phyloP scores from a whole-genome alignment of 2,113 vertebrate genomes.

The Zonotrichia leucophrys region DNA sequence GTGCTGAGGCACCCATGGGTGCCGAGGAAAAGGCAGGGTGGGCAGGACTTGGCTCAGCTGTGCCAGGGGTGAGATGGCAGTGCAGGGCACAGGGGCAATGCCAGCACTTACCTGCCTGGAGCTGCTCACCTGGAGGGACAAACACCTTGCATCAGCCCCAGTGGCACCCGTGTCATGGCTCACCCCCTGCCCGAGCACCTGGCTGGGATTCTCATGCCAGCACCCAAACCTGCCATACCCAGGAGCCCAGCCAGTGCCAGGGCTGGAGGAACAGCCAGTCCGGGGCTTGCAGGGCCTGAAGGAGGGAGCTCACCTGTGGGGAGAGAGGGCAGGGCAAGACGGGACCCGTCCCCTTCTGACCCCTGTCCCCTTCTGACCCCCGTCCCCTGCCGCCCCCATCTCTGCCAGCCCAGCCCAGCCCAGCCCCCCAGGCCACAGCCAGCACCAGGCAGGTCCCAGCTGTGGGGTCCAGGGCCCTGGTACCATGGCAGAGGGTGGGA shows the following conservation, averaged over 20 bases:
- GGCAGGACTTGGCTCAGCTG: background rate
- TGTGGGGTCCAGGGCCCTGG: accelerated
- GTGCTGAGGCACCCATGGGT: background rate
- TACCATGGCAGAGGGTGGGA: background rate
- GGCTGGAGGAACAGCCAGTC: background rate
- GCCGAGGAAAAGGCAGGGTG: background rate
- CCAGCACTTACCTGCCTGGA: slow-evolving; percentile 10
- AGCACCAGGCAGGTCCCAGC: background rate
- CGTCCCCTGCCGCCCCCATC: accelerated
- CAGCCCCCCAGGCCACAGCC: background rate
- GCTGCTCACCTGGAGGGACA: slow-evolving; percentile 15
- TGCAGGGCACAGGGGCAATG: accelerated
- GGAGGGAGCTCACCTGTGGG: slow-evolving; percentile 4
- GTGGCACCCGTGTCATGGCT: background rate
- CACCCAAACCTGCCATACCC: background rate
- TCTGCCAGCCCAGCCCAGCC: background rate
- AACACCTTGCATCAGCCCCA: accelerated
- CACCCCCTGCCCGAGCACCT: background rate
- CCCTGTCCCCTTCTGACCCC: background rate
- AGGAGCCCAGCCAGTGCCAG: slow-evolving; percentile 16
- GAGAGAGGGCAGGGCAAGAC: background rate
- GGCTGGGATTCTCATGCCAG: background rate
- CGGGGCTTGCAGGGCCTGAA: background rate
- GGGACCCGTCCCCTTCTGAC: background rate
- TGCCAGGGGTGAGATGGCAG: background rate